Conservation (phyloP, 2,888 invertebrate species). For the Abscondita cerata region DNA sequence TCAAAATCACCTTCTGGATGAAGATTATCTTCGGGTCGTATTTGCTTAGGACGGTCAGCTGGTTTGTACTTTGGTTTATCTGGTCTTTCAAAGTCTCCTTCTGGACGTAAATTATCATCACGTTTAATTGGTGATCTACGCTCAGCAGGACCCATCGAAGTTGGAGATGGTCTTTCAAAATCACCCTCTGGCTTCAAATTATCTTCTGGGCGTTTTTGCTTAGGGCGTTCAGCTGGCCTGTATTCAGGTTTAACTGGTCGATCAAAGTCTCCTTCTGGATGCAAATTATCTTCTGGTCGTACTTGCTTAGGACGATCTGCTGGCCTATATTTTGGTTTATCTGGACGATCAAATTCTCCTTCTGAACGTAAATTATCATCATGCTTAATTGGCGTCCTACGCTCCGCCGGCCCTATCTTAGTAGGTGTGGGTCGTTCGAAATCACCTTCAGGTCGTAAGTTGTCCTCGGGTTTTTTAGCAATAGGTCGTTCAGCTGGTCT, state of each 20-base stretch:
- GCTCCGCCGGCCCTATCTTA: conserved; percentile 50
- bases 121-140: conserved; percentile 57
- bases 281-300: conserved; percentile 63
- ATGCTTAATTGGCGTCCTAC: conserved; percentile 54
- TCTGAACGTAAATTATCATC: conserved; percentile 62
- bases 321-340: conserved; percentile 55
- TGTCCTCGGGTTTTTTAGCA: conserved; percentile 58
- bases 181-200: conserved; percentile 64
- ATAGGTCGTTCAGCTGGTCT: conserved; percentile 57
- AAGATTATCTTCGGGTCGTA: conserved; percentile 68
- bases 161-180: conserved; percentile 56
- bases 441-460: conserved; percentile 57
- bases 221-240: conserved; percentile 59
- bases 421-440: conserved; percentile 59
- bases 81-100: conserved; percentile 61
- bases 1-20: conserved; percentile 67
- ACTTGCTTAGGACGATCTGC: conserved; percentile 63
- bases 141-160: conserved; percentile 48
- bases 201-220: conserved; percentile 60
- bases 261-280: conserved; percentile 61
- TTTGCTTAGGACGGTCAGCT: conserved; percentile 60
- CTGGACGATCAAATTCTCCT: conserved; percentile 61
- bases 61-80: conserved; percentile 55
- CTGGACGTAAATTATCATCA: conserved; percentile 59
- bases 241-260: conserved; percentile 54